phyloP scores from a whole-genome alignment of 2,797 vertebrate genomes.

The Ambastaia sidthimunki region DNA sequence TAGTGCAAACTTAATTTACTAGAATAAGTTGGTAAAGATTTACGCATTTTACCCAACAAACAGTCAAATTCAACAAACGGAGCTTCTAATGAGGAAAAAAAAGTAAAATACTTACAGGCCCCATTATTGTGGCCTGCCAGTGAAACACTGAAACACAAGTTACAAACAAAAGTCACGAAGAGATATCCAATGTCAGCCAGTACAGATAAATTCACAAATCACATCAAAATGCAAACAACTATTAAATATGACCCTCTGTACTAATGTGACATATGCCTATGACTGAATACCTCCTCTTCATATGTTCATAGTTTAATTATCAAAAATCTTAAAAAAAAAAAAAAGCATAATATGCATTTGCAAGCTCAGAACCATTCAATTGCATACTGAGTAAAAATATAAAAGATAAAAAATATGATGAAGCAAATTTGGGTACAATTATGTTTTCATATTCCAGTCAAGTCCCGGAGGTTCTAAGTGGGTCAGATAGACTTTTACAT shows the following conservation, averaged over 20 bases:
- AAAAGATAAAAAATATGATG: slow-evolving; percentile 13
- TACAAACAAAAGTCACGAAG: slow-evolving; percentile 33
- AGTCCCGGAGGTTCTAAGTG: slow-evolving; percentile 35
- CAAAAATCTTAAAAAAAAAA: not conserved
- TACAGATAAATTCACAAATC: not conserved
- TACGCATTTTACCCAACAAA: not conserved
- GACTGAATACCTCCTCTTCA: not conserved
- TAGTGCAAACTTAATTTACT: not conserved
- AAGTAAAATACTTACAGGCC: slow-evolving; percentile 77
- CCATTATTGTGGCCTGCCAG: slow-evolving; percentile 87
- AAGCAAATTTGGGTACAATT: slow-evolving; percentile 37
- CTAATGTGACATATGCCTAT: not conserved
- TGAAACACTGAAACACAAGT: slow-evolving; percentile 80
- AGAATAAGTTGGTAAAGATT: not conserved
- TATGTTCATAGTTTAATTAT: not conserved
- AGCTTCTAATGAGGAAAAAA: not conserved
- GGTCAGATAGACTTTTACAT: slow-evolving; percentile 24
- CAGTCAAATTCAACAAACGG: not conserved
- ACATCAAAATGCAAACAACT: not conserved
- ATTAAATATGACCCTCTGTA: not conserved
- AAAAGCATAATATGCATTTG: not conserved
- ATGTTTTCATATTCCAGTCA: slow-evolving; percentile 27
- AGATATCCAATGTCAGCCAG: not conserved
- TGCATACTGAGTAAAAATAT: not conserved
- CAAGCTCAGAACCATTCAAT: not conserved